Percentiles rank a stretch among this genome's conserved stretches.
These are phyloP conservation scores for Lethocerus indicus DNA, from an alignment of 1,140 invertebrate genomes.

Conservation along the genomic window DNA sequence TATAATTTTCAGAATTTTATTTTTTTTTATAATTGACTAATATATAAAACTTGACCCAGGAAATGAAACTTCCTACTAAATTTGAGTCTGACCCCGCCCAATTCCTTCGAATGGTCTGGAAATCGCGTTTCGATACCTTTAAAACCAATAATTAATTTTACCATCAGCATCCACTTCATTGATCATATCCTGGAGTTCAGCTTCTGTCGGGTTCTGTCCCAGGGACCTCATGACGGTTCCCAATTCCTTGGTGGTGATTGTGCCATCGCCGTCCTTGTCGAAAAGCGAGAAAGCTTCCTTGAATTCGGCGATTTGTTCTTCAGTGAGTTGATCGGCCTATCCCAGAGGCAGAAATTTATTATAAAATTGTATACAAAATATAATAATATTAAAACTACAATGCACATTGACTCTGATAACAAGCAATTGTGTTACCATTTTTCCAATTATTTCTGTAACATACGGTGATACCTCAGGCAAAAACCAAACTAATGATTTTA, in stretches of 20 bases:
- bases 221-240: constrained; percentile 97
- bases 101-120: too few species aligned
- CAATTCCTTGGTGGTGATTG: constrained; percentile 98
- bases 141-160: too few species aligned
- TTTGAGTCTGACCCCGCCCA: too few species aligned
- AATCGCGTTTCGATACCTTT: too few species aligned
- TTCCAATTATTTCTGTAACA: neutral
- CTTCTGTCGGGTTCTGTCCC: constrained; percentile 98
- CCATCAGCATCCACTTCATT: constrained; percentile 99
- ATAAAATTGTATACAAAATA: neutral
- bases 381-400: neutral
- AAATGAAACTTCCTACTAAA: too few species aligned
- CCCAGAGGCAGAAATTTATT: constrained; percentile 26
- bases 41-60: too few species aligned
- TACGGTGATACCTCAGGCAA: neutral
- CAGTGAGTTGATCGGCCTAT: constrained; percentile 95
- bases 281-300: constrained; percentile 99
- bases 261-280: constrained; percentile 99
- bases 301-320: constrained; percentile 97
- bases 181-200: constrained; percentile 99
- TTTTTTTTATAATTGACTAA: too few species aligned
- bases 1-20: too few species aligned
- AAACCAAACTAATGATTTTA: neutral
- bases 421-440: neutral
- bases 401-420: neutral